Base-by-base conservation (phyloP, 2,888 invertebrate species). In the Lumbricus terrestris region DNA sequence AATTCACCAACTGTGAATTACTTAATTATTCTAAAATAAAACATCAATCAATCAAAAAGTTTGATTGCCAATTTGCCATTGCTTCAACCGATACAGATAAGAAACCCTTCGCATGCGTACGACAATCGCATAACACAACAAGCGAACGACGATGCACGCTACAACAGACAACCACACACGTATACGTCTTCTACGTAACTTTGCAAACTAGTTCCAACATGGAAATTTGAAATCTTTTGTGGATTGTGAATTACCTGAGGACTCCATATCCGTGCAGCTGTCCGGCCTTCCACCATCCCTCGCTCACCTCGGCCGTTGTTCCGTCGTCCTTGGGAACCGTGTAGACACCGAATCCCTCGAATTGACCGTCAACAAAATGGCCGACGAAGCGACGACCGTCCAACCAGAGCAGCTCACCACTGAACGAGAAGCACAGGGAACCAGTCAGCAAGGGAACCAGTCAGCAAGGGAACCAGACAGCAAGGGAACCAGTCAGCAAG, bases 351-450 rank as follows among this genome's bases (percentile, higher is more conserved):
- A 96, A 96, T 90, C 97, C 97, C 94, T 96, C 96, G 93, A 97
- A 96, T n/a, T 96, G 95, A 93, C 97, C 97, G 92, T 97, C 96
- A 92, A 96, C 96, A 94, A 98, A 97, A 93, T 97, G 97, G 0
- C 98, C 98, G n/a, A 96, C 96, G 93, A 97, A 98, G 90, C 96
- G 95, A 93, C 96, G 96, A 0, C 97, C 97, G 95, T 97, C 97
- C 0, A 96, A 96, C 97, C 97, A 98, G 93, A 97, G 97, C 91
- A 98, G 95, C 94, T 97, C 97, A 11, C 98, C 98, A 37, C 95
- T 95, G 92, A 40, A 91, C 92, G n/a, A 89, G n/a, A 85, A 34
- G 20, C 33, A n/a, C 20, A 47, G 34, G 69, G n/a, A 34, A 38
- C 11, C 33, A 82, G 82, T 33, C 20, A 29, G 33, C 13, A 82